Conservation (phyloP, 2,888 invertebrate species). For the Amphipoea lucens region DNA sequence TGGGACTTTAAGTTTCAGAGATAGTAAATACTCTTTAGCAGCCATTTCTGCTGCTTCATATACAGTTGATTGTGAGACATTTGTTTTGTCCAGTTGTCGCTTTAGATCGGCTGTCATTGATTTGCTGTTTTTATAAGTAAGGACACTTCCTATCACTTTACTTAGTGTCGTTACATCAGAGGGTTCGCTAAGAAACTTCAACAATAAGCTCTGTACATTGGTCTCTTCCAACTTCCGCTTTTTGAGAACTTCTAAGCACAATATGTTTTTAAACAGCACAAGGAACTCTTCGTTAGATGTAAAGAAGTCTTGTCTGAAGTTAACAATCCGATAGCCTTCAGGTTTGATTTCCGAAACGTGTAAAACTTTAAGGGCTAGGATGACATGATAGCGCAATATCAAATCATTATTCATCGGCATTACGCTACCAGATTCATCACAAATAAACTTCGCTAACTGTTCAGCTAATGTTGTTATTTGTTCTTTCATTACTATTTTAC, state of each 20-base stretch:
- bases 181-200: slow-evolving; percentile 16
- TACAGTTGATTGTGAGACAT: slow-evolving; percentile 8
- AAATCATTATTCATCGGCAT: slow-evolving; percentile 50
- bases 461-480: slow-evolving; percentile 40
- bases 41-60: slow-evolving; percentile 42
- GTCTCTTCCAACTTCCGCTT: not conserved
- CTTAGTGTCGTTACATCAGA: slow-evolving; percentile 20
- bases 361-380: slow-evolving; percentile 45
- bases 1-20: slow-evolving; percentile 50
- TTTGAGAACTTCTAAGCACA: slow-evolving; percentile 43
- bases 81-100: slow-evolving; percentile 1
- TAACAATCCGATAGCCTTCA: slow-evolving; percentile 37
- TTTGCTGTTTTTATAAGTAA: slow-evolving; percentile 31
- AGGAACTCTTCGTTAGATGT: slow-evolving; percentile 34
- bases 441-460: slow-evolving; percentile 39
- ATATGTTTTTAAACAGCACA: slow-evolving; percentile 30
- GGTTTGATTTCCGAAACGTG: slow-evolving; percentile 43
- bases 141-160: slow-evolving; percentile 24
- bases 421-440: slow-evolving; percentile 5
- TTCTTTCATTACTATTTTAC: slow-evolving; percentile 42
- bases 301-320: slow-evolving; percentile 55
- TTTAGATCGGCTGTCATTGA: not conserved
- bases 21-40: slow-evolving; percentile 29
- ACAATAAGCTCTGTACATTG: slow-evolving; percentile 4
- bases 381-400: slow-evolving; percentile 50